These are phyloP conservation scores for Lysiphlebus fabarum DNA, from an alignment of 1,140 invertebrate genomes.

Conservation along the genomic window DNA sequence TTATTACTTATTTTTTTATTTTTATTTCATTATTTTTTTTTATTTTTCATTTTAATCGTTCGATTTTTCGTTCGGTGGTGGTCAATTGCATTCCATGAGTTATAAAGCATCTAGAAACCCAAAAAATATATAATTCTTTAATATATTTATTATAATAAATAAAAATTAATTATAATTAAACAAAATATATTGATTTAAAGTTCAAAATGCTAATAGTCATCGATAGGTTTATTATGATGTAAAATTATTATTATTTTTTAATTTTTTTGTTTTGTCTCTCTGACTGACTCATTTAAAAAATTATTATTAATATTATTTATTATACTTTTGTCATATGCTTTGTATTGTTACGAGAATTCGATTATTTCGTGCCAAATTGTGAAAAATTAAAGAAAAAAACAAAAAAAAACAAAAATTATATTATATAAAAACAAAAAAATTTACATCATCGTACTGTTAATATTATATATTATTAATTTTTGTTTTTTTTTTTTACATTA, in stretches of 20 bases:
- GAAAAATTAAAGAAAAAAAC: constrained; percentile 19
- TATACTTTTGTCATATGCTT: constrained; percentile 23
- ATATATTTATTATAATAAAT: no score
- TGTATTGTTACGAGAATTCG: constrained; percentile 27
- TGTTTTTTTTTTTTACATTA: constrained; percentile 31
- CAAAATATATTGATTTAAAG: no score
- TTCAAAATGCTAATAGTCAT: constrained; percentile 22
- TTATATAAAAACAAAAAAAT: background rate
- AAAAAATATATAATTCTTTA: no score
- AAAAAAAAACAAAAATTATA: constrained; percentile 8
- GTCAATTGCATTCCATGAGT: no score
- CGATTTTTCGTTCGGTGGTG: no score
- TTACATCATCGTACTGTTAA: background rate
- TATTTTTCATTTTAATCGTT: no score
- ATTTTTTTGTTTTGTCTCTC: constrained; percentile 25
- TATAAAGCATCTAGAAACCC: background rate
- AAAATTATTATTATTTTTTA: constrained; percentile 22
- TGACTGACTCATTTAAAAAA: constrained; percentile 18
- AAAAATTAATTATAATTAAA: no score
- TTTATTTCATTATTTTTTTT: no score
- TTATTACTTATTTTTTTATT: no score
- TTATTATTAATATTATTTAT: constrained; percentile 15
- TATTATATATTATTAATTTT: constrained; percentile 25
- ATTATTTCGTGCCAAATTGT: constrained; percentile 46
- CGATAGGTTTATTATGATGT: constrained; percentile 28